Percentiles rank a stretch among this genome's conserved stretches.
phyloP scores from a whole-genome alignment of 2,888 invertebrate species.

The Gibbula magus region DNA sequence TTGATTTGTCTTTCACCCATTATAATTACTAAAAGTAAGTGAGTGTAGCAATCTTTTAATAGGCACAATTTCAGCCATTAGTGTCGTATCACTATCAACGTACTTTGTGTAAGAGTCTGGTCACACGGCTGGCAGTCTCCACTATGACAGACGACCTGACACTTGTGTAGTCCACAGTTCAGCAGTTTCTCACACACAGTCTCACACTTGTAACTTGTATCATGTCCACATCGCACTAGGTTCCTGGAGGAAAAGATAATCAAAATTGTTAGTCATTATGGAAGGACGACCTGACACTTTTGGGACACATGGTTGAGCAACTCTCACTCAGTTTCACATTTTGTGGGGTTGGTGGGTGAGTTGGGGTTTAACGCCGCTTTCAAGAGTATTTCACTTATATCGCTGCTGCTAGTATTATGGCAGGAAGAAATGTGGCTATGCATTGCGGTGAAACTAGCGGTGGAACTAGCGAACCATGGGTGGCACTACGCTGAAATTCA shows the following conservation, averaged over 20 bases:
- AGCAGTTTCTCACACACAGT: constrained; percentile 84
- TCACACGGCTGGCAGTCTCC: constrained; percentile 85
- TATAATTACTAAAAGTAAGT: not conserved
- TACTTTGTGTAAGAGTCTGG: constrained; percentile 64
- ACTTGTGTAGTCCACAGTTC: constrained; percentile 86
- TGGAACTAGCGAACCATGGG: no score
- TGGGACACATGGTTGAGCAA: no score
- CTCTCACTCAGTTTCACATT: no score
- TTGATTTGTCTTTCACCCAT: not conserved
- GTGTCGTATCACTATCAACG: not conserved
- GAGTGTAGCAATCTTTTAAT: not conserved
- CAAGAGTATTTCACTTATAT: no score
- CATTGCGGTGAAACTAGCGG: no score
- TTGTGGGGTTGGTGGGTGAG: no score
- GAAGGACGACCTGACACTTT: no score
- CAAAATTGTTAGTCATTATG: not conserved
- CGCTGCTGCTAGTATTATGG: no score
- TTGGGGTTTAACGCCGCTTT: no score
- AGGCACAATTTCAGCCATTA: no score
- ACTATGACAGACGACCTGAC: constrained; percentile 85
- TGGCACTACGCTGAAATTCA: no score
- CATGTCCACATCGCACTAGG: constrained; percentile 63
- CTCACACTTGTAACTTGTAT: constrained; percentile 82
- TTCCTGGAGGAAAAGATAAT: constrained; percentile 46
- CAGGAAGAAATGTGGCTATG: no score